phyloP scores from a whole-genome alignment of 2,113 vertebrate species.

The Lanius ludovicianus region DNA sequence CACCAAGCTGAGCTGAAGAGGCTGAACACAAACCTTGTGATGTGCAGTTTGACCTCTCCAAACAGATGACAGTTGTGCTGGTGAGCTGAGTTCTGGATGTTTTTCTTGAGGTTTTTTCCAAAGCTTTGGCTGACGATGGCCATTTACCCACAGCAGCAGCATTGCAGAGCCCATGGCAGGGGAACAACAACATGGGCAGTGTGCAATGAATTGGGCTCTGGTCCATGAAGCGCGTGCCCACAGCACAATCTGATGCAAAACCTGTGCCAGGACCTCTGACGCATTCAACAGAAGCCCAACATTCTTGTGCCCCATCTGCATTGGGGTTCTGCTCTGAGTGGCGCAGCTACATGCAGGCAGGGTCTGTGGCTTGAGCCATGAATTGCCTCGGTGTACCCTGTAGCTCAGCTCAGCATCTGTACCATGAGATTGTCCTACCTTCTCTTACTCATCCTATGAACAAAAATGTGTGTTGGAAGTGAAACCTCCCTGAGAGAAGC shows the following conservation, averaged over 20 bases:
- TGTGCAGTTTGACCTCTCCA: background rate
- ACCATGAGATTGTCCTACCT: background rate
- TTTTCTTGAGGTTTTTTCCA: background rate
- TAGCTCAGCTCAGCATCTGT: background rate
- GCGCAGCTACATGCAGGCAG: background rate
- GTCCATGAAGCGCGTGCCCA: background rate
- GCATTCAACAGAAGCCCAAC: background rate
- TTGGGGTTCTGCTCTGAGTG: background rate
- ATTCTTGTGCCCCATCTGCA: background rate
- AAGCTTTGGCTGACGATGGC: background rate
- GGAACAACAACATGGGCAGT: background rate
- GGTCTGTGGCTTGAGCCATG: background rate
- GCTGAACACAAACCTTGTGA: background rate
- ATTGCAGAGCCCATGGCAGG: background rate
- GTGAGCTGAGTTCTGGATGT: background rate
- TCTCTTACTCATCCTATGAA: background rate
- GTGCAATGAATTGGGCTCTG: background rate
- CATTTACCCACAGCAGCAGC: background rate
- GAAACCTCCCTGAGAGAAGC: background rate
- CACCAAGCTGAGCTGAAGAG: background rate
- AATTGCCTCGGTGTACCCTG: accelerated
- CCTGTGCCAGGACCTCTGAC: background rate
- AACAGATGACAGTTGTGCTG: accelerated
- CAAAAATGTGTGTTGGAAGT: background rate
- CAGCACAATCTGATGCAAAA: accelerated